A percentile compares a stretch with the other conserved stretches of the same genome.
Conservation (phyloP, 2,797 vertebrate genomes). For the Microctenopoma lineatum region DNA sequence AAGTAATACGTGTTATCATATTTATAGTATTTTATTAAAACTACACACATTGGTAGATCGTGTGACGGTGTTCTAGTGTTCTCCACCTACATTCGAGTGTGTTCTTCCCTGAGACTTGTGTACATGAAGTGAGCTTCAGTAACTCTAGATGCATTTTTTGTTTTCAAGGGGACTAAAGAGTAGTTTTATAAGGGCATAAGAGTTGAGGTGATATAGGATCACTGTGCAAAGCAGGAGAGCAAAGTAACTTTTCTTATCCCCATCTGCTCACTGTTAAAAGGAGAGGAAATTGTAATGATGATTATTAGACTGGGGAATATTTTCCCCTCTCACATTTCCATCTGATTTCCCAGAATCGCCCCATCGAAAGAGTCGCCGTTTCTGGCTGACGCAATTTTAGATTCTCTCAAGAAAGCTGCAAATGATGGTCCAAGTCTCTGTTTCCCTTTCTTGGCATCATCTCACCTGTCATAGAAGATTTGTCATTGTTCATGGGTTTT, state of each 20-base stretch:
- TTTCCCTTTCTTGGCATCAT: constrained; percentile 44
- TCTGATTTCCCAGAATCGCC: constrained; percentile 59
- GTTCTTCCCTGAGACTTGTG: constrained; percentile 7
- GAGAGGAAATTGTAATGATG: constrained; percentile 59
- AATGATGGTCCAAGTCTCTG: constrained; percentile 25
- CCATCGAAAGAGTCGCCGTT: constrained; percentile 14
- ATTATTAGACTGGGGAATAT: constrained; percentile 70
- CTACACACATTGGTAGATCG: constrained; percentile 3
- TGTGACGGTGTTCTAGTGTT: constrained; percentile 9
- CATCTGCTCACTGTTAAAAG: constrained; percentile 47
- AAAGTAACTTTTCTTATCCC: constrained; percentile 49
- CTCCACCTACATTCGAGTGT: background rate
- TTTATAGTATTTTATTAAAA: background rate
- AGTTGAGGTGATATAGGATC: constrained; percentile 15
- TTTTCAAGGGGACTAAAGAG: constrained; percentile 28
- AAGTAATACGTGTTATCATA: background rate
- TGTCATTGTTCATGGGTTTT: constrained; percentile 27
- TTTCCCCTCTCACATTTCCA: constrained; percentile 46
- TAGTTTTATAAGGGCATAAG: constrained; percentile 11
- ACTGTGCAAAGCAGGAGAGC: constrained; percentile 4
- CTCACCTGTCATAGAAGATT: constrained; percentile 35
- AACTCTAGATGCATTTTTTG: constrained; percentile 8
- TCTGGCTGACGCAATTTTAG: constrained; percentile 30
- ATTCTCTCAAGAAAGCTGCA: constrained; percentile 41
- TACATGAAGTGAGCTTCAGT: constrained; percentile 3